phyloP scores from a whole-genome alignment of 2,797 vertebrate genomes.

The Chrosomus eos region DNA sequence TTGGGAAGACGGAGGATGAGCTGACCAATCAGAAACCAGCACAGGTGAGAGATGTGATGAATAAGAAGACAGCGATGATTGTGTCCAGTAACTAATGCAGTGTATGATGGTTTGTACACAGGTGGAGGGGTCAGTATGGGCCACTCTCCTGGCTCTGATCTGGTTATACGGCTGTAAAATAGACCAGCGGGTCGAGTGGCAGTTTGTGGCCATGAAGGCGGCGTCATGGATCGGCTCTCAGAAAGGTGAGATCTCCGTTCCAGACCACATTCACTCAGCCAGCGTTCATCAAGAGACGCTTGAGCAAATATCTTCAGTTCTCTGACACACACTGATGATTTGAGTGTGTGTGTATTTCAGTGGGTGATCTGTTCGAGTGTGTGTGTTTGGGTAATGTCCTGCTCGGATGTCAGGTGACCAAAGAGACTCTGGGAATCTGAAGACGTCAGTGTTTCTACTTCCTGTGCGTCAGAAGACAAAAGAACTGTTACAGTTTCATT shows the following conservation, averaged over 20 bases:
- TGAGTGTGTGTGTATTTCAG: neutral
- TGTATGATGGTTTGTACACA: conserved; percentile 46
- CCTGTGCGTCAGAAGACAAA: neutral
- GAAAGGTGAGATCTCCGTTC: conserved; percentile 70
- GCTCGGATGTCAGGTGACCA: conserved; percentile 10
- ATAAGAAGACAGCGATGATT: neutral
- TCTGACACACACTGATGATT: conserved; percentile 1
- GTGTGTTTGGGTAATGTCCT: neutral
- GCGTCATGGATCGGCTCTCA: conserved; percentile 72
- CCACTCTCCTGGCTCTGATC: conserved; percentile 80
- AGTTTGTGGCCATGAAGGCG: conserved; percentile 81
- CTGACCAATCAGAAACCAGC: conserved; percentile 65
- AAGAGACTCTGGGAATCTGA: conserved; percentile 9
- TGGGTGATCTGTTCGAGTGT: neutral
- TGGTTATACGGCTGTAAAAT: conserved; percentile 77
- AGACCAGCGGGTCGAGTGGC: conserved; percentile 77
- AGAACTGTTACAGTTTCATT: too few relatives aligned
- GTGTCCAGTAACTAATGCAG: neutral
- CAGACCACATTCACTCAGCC: conserved; percentile 4
- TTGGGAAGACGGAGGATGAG: conserved; percentile 69
- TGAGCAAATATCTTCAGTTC: neutral
- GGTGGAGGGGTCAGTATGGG: conserved; percentile 75
- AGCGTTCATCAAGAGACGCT: neutral
- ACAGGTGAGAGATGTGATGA: conserved; percentile 63
- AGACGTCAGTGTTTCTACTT: neutral